These are phyloP conservation scores for Thelaira solivaga DNA, from an alignment of 2,888 invertebrate genomes.

Conservation along the genomic window DNA sequence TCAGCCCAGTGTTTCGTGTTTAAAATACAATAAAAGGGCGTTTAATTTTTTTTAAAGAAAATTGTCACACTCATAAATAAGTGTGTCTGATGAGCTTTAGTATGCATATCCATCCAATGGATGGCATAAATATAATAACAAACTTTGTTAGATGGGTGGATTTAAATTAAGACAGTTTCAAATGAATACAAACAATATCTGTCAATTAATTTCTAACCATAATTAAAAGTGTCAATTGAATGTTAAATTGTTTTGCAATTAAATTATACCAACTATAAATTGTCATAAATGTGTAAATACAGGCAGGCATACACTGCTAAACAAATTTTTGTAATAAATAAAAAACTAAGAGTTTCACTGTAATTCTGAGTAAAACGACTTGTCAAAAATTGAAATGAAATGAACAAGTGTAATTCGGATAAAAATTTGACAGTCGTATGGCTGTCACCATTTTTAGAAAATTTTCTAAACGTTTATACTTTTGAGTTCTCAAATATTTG, in stretches of 20 bases:
- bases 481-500: too few relatives aligned
- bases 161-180: constrained; percentile 15
- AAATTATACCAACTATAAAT: neutral
- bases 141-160: constrained; percentile 32
- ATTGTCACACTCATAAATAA: neutral
- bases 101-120: neutral
- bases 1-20: constrained; percentile 24
- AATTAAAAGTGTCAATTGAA: constrained; percentile 24
- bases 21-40: constrained; percentile 53
- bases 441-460: too few relatives aligned
- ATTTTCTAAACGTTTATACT: too few relatives aligned
- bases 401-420: too few relatives aligned
- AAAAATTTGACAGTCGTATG: too few relatives aligned
- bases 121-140: constrained; percentile 26
- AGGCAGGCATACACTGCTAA: too few relatives aligned
- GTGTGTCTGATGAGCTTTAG: too few relatives aligned
- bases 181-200: neutral
- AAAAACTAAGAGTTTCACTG: too few relatives aligned
- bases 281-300: constrained; percentile 25
- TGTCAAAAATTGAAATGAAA: too few relatives aligned
- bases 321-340: too few relatives aligned
- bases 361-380: too few relatives aligned
- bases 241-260: constrained; percentile 25
- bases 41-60: constrained; percentile 9
- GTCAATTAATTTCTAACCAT: constrained; percentile 16